Evolutionary conservation across 1,140 invertebrate genomes (phyloP), one percentile per base, ranked within the genome.

Genomic region (Drosophila subpulchrella): DNA sequence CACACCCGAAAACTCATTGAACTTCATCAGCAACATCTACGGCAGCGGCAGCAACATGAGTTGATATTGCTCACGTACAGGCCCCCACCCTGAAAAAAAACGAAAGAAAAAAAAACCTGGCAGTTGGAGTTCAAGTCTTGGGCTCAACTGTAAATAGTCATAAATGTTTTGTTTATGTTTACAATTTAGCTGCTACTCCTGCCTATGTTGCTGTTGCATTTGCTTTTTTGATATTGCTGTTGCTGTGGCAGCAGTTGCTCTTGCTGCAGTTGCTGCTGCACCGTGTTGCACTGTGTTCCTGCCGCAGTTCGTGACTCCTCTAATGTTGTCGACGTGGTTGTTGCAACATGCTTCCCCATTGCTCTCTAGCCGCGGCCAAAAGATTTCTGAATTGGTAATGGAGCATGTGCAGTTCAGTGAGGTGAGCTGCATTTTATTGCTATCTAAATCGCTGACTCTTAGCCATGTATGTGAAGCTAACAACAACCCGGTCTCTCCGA

Each of bases 121-220:
- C 42, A 27, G 27, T 71, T 71, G 55, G 61, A 71, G 48, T 78
- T 59, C 75, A 70, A 68, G 78, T 72, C 75, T 88, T 60, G 68
- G 58, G 79, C 76, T 79, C 72, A 88, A 88, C 84, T 89, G 84
- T 88, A 88, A 88, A 88, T 89, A 88, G 84, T 88, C 84, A 88
- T 88, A 88, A 88, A 88, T 89, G 84, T 88, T 88, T 88, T 88
- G 84, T 88, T 88, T 88, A 86, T 86, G 84, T 89, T 88, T 89
- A 89, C 84, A 89, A 84, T 88, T 82, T 88, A 79, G 83, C 84
- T 80, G 84, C 83, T 89, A 67, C 36, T 74, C 24, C 42, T 63
- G 51, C 38, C 46, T 39, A 17, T 57, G 42, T 42, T 38, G 41
- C 39, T 47, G 41, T 48, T 47, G 54, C 11, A 17, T 10, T 39